Evolutionary conservation across 2,888 invertebrate species (phyloP), one percentile per base, ranked within the genome.

Genomic region (Spodoptera picta): DNA sequence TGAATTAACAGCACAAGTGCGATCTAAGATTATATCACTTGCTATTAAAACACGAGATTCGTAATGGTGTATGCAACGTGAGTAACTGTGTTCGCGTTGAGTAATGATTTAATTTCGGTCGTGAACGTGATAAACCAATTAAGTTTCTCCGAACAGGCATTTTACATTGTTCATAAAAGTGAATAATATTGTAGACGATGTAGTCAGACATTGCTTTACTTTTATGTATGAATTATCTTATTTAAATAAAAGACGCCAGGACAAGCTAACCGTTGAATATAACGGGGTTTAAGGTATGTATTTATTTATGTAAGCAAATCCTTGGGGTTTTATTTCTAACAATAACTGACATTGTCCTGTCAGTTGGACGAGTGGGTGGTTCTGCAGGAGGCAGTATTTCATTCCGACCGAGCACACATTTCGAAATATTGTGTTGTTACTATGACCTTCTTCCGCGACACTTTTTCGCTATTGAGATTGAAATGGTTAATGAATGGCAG

Each of bases 311-410:
- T 77, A 84, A 84, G 77, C 70, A 79, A 80, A 79, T 64, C 65
- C 60, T 66, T 56, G 72, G 75, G 79, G 80, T 86, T 87, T 89
- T 88, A 85, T 87, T 84, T 83, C 77, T 76, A 86, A 89, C 88
- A 89, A 89, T 83, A 85, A 84, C 79, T 82, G 87, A 82, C 87
- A 83, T 79, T 84, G 83, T 81, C 81, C 82, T 88, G 91, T 89
- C 91, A 85, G 84, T 67, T 45, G 68, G 81, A 71, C 75, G 81
- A 82, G 89, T 88, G 88, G 90, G 89, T 80, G 91, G 83, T 65
- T 87, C 92, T 92, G 92, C 84, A 76, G 81, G 71, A 84, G 92
- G 89, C 92, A 92, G 86, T 84, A 79, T 82, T 87, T 83, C 81
- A 79, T 83, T 82, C 81, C 81, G 73, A 79, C 79, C 80, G 80